phyloP scores from a whole-genome alignment of 1,140 invertebrate species.

The Sarcophaga peregrina region DNA sequence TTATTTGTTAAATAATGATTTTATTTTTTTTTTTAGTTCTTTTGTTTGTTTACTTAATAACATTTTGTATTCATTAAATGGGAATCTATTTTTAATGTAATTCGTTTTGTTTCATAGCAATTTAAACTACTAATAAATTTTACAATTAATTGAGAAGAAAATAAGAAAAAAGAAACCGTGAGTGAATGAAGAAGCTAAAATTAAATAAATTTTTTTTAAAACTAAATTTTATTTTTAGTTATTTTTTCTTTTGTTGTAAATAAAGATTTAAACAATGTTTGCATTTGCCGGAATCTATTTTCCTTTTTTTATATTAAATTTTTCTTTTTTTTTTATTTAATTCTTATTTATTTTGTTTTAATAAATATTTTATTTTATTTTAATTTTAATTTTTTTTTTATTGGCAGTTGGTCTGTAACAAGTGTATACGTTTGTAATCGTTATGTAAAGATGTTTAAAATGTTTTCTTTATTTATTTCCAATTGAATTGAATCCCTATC shows the following conservation, averaged over 20 bases:
- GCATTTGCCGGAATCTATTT: background rate
- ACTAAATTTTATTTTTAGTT: background rate
- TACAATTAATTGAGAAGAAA: background rate
- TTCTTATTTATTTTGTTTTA: background rate
- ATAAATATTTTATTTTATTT: background rate
- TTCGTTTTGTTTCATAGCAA: background rate
- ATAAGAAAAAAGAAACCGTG: background rate
- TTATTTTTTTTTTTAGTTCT: background rate
- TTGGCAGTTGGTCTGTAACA: constrained; percentile 38
- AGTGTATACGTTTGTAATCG: background rate
- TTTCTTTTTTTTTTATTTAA: constrained; percentile 13
- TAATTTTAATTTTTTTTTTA: background rate
- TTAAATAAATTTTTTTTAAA: background rate
- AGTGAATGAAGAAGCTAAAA: too few species aligned
- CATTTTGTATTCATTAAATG: background rate
- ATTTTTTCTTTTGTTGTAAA: background rate
- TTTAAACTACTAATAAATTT: background rate
- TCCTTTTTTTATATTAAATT: background rate
- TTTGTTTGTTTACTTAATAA: background rate
- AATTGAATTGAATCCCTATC: background rate
- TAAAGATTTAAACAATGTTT: background rate
- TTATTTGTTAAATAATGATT: background rate
- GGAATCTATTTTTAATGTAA: background rate
- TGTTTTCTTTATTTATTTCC: too few species aligned
- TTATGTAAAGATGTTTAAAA: background rate